Evolutionary conservation across 1,140 invertebrate genomes (phyloP).

Genomic region (Parasteatoda tepidariorum): DNA sequence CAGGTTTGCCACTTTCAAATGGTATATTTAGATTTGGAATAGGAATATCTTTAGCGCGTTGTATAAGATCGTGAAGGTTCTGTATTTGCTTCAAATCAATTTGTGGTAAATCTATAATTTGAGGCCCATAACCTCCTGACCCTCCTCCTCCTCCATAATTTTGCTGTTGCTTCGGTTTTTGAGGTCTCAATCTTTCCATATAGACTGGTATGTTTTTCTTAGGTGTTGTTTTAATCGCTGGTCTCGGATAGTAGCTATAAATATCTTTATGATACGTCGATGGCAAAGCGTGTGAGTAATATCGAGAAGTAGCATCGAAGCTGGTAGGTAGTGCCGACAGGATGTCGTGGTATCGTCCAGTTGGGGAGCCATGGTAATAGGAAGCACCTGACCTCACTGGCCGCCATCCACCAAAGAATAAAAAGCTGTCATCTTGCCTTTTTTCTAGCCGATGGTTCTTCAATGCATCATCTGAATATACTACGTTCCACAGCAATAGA

Average conservation of each 20-base stretch:
- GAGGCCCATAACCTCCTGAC: neutral
- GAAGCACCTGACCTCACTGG: neutral
- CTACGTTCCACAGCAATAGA: neutral
- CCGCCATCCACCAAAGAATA: conserved; percentile 52
- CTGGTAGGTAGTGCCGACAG: conserved; percentile 26
- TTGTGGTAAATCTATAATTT: conserved; percentile 28
- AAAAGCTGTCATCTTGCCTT: conserved; percentile 45
- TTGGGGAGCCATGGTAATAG: neutral
- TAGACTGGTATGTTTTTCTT: conserved; percentile 49
- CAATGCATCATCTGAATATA: neutral
- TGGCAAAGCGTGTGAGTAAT: conserved; percentile 23
- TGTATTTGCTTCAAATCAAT: conserved; percentile 9
- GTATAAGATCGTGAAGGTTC: conserved; percentile 10
- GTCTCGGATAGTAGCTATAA: conserved; percentile 54
- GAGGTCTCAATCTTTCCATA: conserved; percentile 28
- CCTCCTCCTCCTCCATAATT: neutral
- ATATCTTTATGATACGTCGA: conserved; percentile 43
- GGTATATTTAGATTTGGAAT: conserved; percentile 15
- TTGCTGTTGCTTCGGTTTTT: neutral
- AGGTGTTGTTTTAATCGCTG: conserved; percentile 20
- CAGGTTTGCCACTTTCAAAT: neutral
- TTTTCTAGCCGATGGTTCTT: conserved; percentile 45
- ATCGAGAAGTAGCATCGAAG: conserved; percentile 4
- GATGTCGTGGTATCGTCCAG: conserved; percentile 26
- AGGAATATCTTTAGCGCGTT: conserved; percentile 9